Conservation (phyloP, 2,888 invertebrate species). For the Bellardia pandia region DNA sequence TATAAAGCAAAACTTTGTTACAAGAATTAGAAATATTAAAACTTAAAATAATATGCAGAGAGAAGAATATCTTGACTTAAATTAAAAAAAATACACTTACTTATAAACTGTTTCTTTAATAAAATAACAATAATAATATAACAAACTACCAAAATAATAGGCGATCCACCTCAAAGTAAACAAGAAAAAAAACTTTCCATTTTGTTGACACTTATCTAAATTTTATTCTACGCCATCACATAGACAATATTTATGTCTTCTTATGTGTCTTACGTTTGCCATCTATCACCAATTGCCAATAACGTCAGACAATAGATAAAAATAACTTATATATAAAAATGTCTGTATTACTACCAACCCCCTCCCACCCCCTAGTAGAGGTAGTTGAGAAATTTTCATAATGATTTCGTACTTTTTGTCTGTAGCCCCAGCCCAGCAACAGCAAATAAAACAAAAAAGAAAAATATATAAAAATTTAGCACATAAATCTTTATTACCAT, state of each 20-base stretch:
- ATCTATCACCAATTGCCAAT: not conserved
- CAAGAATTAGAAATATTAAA: no score
- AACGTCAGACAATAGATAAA: not conserved
- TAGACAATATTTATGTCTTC: conserved; percentile 21
- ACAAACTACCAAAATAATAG: not conserved
- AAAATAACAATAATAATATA: not conserved
- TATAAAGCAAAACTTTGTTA: no score
- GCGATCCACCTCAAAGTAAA: not conserved
- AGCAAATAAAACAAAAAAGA: not conserved
- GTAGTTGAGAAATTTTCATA: not conserved
- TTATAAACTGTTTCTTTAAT: no score
- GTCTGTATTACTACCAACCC: not conserved
- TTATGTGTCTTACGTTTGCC: not conserved
- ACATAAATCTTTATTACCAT: conserved; percentile 49
- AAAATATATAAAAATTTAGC: conserved; percentile 8
- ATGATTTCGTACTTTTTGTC: not conserved
- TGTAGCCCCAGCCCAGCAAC: not conserved
- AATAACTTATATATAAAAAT: not conserved
- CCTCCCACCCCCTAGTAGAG: not conserved
- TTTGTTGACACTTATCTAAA: conserved; percentile 17
- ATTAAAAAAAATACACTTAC: no score
- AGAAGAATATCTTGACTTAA: no score
- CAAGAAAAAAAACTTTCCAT: not conserved
- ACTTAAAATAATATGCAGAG: no score
- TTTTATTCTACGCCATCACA: not conserved